A percentile compares a stretch with the other conserved stretches of the same genome.
These are phyloP conservation scores for Andinoacara biseriatus DNA, from an alignment of 2,113 vertebrate species.

Conservation along the genomic window DNA sequence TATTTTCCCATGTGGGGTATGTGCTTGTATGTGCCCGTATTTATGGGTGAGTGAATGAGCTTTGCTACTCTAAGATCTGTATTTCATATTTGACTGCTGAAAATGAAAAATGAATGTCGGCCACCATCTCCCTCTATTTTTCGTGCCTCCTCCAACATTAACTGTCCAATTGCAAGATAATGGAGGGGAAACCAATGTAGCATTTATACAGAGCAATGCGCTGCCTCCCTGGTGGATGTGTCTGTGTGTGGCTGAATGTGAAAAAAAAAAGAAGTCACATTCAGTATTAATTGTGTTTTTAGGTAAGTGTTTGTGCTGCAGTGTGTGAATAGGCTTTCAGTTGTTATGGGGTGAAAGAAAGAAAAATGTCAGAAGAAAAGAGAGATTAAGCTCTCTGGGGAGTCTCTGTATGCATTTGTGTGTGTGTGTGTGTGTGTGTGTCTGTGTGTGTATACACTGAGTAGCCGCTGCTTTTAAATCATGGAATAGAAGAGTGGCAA, in stretches of 20 bases:
- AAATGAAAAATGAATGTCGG: constrained; percentile 51
- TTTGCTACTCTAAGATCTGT: not conserved
- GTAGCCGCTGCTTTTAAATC: constrained; percentile 59
- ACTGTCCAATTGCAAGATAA: constrained; percentile 68
- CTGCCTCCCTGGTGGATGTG: constrained; percentile 15
- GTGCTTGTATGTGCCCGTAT: constrained; percentile 2
- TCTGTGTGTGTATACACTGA: constrained; percentile 16
- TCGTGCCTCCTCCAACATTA: constrained; percentile 63
- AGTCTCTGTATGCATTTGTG: constrained; percentile 24
- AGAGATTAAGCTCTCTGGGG: constrained; percentile 48
- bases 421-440: constrained; percentile 22
- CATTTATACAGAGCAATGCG: constrained; percentile 30
- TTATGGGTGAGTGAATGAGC: constrained; percentile 2
- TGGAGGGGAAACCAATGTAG: constrained; percentile 62
- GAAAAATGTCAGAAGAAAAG: constrained; percentile 44
- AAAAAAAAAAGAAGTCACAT: not conserved
- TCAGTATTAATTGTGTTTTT: constrained; percentile 36
- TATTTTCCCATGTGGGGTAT: not conserved
- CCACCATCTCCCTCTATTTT: constrained; percentile 43
- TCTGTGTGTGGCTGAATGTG: constrained; percentile 1
- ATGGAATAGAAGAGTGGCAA: constrained; percentile 60
- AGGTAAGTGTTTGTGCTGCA: constrained; percentile 38
- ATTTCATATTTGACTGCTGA: not conserved
- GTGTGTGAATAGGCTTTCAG: constrained; percentile 29
- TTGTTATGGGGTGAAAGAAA: constrained; percentile 38